Percentiles rank a stretch among this genome's conserved stretches.
Conservation (phyloP, 2,888 invertebrate genomes). For the Scaptomyza flava region DNA sequence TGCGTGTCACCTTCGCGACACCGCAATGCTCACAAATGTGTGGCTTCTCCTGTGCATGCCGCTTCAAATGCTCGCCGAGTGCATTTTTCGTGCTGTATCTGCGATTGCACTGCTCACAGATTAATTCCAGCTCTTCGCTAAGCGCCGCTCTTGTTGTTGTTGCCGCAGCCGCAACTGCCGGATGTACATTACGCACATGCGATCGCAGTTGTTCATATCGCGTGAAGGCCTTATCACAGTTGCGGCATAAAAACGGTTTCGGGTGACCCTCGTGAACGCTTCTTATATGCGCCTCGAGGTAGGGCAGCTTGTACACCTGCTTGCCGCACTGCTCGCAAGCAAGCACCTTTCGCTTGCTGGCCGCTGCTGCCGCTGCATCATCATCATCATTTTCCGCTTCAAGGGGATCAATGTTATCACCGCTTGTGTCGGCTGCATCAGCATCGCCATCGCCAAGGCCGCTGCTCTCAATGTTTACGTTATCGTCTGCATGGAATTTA, state of each 20-base stretch:
- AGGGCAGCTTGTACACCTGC: conserved; percentile 76
- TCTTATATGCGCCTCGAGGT: conserved; percentile 80
- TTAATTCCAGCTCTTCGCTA: conserved; percentile 45
- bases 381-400: conserved; percentile 31
- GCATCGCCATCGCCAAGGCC: conserved; percentile 4
- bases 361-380: conserved; percentile 4
- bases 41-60: conserved; percentile 79
- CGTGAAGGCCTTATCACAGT: conserved; percentile 74
- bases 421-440: neutral
- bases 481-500: neutral
- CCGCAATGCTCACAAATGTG: conserved; percentile 81
- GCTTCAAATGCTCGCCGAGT: conserved; percentile 78
- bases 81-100: conserved; percentile 81
- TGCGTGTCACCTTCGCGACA: conserved; percentile 80
- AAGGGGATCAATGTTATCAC: conserved; percentile 5
- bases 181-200: conserved; percentile 71
- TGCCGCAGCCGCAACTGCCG: conserved; percentile 12
- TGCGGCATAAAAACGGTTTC: conserved; percentile 77
- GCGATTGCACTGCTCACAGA: conserved; percentile 75
- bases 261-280: conserved; percentile 77
- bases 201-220: conserved; percentile 74
- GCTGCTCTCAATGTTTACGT: neutral
- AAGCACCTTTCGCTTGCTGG: conserved; percentile 53
- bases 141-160: neutral
- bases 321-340: conserved; percentile 74